Evolutionary conservation across 2,797 vertebrate genomes (phyloP), one percentile per base, ranked within the genome.

Genomic region (Morelia viridis): DNA sequence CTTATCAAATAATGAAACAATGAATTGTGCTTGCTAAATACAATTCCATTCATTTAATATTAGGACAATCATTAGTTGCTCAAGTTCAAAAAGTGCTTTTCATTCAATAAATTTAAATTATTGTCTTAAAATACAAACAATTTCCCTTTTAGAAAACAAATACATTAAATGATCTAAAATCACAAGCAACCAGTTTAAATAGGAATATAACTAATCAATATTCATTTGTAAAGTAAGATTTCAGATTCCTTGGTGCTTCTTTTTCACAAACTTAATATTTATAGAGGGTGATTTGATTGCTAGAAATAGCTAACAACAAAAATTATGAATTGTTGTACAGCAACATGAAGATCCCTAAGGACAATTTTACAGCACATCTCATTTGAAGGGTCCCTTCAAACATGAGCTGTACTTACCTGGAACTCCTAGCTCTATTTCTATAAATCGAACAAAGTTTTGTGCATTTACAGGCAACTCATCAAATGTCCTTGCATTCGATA

Each of bases 381-480:
- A 28, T 86, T 57, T 65, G 62, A 71, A 56, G 24, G n/a, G 53
- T 31, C 64, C 88, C 58, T 88, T 28, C 65, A 35, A 68, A 57
- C 2, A 22, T 57, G 1, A n/a, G 19, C 6, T 93, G 80, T 87
- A 92, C 98, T 96, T 98, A 99, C 99, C 98, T 97, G 98, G 98
- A 97, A 99, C 98, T 84, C 98, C 97, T 90, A 99, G 97, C 15
- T 98, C 97, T 93, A 98, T 97, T 97, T 99, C 98, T 89, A 99
- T 95, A 96, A 98, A 99, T 92, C 92, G 97, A 93, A 99, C 98
- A 0, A 99, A 99, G 96, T 98, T 99, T 95, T 98, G 98, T 89
- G 99, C 99, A 88, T 99, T 99, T 96, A 98, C 97, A 12, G 99
- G 99, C 95, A 99, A 97, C 26, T 99, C 98, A 84, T 98, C 97